Percentiles rank a stretch among this genome's conserved stretches.
These are phyloP conservation scores for Hippocampus kuda DNA, from an alignment of 2,797 vertebrate species.

Conservation along the genomic window DNA sequence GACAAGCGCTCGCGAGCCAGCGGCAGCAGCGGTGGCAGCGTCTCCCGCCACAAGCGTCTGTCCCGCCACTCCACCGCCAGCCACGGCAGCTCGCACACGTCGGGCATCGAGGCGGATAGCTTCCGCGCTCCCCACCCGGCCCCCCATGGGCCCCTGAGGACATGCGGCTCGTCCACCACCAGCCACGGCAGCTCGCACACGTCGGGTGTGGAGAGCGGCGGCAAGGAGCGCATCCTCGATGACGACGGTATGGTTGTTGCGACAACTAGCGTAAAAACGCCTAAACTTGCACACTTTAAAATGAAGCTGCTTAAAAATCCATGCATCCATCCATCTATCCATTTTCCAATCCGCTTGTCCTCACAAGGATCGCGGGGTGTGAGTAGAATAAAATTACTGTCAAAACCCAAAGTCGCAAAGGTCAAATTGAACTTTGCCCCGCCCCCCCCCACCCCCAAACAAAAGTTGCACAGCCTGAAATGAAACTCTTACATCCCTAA, in stretches of 20 bases:
- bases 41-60: slow-evolving; percentile 77
- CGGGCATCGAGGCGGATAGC: slow-evolving; percentile 85
- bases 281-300: neutral
- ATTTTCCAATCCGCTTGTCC: too few relatives aligned
- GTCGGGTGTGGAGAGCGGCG: slow-evolving; percentile 90
- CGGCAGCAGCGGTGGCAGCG: slow-evolving; percentile 85
- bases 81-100: slow-evolving; percentile 95
- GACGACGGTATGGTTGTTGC: slow-evolving; percentile 74
- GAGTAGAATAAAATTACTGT: too few relatives aligned
- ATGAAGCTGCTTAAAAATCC: neutral
- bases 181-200: slow-evolving; percentile 95
- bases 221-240: slow-evolving; percentile 87
- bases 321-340: too few relatives aligned
- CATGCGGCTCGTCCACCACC: slow-evolving; percentile 88
- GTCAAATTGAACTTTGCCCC: neutral
- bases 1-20: slow-evolving; percentile 90
- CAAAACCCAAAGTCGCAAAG: too few relatives aligned
- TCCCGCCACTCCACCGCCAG: slow-evolving; percentile 86
- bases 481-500: slow-evolving; percentile 7
- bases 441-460: too few relatives aligned
- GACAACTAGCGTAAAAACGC: neutral
- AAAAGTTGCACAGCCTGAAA: neutral
- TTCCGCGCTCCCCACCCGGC: slow-evolving; percentile 67
- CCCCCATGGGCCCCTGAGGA: slow-evolving; percentile 75
- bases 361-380: too few relatives aligned